Conservation (phyloP, 2,797 vertebrate genomes). For the Sebastes kiyomatsui region DNA sequence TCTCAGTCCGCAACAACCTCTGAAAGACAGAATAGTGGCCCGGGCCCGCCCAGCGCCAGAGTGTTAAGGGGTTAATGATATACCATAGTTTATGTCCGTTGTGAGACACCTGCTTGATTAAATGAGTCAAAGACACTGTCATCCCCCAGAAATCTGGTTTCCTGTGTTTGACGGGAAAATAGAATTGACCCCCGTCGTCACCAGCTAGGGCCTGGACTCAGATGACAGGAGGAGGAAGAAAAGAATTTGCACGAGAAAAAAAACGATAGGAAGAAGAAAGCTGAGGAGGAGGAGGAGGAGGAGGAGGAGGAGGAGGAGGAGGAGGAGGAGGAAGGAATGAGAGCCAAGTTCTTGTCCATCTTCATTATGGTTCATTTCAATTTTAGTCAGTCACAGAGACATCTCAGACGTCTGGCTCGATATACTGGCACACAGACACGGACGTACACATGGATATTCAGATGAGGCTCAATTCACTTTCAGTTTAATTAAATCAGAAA, state of each 20-base stretch:
- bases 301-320: neutral
- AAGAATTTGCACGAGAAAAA: slow-evolving; percentile 1
- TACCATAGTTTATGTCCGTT: neutral
- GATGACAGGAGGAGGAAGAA: neutral
- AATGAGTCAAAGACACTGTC: slow-evolving; percentile 8
- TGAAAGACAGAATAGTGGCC: too few species aligned
- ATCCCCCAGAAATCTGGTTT: slow-evolving; percentile 9
- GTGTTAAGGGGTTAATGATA: neutral
- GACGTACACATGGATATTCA: slow-evolving; percentile 21
- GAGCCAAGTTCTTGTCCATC: slow-evolving; percentile 68
- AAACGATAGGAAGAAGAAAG: neutral
- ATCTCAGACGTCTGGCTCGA: slow-evolving; percentile 47
- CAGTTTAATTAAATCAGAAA: slow-evolving; percentile 48
- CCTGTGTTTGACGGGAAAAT: slow-evolving; percentile 21
- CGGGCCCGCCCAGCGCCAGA: too few species aligned
- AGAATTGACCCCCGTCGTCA: slow-evolving; percentile 15
- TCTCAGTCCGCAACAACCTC: too few species aligned
- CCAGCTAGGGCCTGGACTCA: neutral
- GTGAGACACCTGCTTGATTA: neutral
- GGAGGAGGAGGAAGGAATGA: neutral
- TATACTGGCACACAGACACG: slow-evolving; percentile 34
- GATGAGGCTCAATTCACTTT: slow-evolving; percentile 26
- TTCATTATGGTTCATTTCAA: slow-evolving; percentile 55
- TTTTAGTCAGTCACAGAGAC: slow-evolving; percentile 54
- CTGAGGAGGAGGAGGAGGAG: neutral